Percentiles rank a stretch among this genome's conserved stretches.
phyloP scores from a whole-genome alignment of 2,113 vertebrate species.

The Solenodon paradoxus region DNA sequence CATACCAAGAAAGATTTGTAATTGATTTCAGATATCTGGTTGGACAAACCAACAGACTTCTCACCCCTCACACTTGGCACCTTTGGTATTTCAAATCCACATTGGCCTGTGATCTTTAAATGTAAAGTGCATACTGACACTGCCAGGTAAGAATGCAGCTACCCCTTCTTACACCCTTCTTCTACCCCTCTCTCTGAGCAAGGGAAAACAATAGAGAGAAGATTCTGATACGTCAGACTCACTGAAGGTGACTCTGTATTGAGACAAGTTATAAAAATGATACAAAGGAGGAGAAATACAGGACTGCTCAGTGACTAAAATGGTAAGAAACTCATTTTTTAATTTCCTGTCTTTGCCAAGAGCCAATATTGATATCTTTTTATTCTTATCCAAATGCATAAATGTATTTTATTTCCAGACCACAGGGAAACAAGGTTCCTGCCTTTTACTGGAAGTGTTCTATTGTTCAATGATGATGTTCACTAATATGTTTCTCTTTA shows the following conservation, averaged over 20 bases:
- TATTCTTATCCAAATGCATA: too few relatives aligned
- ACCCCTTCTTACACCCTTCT: not conserved
- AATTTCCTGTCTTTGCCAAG: not conserved
- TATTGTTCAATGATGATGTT: too few relatives aligned
- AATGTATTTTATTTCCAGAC: too few relatives aligned
- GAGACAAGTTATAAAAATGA: not conserved
- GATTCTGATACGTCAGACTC: not conserved
- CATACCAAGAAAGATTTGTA: not conserved
- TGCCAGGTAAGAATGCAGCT: constrained; percentile 26
- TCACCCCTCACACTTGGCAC: not conserved
- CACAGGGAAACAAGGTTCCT: too few relatives aligned
- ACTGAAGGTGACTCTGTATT: not conserved
- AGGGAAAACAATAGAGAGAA: not conserved
- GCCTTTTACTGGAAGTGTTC: too few relatives aligned
- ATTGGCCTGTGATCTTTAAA: constrained; percentile 1
- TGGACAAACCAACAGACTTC: constrained; percentile 46
- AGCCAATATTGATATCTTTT: not conserved
- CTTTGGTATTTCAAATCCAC: constrained; percentile 47
- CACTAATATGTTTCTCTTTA: too few relatives aligned
- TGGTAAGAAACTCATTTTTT: not conserved
- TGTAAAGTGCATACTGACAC: not conserved
- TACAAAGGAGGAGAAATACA: not conserved
- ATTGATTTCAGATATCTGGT: constrained; percentile 42
- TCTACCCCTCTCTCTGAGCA: not conserved
- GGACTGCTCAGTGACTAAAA: not conserved